Conservation (phyloP, 2,797 vertebrate species). For the Gallirallus australis region DNA sequence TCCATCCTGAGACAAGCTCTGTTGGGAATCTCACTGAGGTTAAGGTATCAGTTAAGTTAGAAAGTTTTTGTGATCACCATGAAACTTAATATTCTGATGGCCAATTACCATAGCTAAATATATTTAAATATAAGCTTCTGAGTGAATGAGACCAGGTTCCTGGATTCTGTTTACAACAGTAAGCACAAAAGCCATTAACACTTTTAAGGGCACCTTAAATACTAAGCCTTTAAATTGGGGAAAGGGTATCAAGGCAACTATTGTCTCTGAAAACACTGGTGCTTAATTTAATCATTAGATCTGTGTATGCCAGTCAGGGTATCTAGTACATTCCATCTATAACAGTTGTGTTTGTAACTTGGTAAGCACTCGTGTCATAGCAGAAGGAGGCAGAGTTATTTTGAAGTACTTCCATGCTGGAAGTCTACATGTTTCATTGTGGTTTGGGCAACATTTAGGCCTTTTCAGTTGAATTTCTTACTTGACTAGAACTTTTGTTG, state of each 20-base stretch:
- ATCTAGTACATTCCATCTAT: background rate
- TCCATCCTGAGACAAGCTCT: background rate
- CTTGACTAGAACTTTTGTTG: background rate
- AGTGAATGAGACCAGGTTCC: background rate
- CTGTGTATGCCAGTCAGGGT: background rate
- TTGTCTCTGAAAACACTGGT: background rate
- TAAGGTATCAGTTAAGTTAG: background rate
- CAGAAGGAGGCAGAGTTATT: background rate
- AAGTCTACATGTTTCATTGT: background rate
- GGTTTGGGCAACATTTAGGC: background rate
- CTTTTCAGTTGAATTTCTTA: background rate
- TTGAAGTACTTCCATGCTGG: background rate
- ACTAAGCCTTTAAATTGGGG: background rate
- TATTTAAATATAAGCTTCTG: background rate
- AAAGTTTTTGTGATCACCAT: background rate
- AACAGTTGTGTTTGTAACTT: background rate
- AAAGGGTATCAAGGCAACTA: background rate
- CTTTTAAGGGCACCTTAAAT: background rate
- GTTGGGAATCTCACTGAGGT: background rate
- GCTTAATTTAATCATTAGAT: background rate
- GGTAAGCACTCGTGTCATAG: background rate
- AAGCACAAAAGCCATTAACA: background rate
- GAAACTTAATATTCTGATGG: background rate
- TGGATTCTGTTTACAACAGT: background rate
- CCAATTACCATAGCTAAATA: background rate